Base-by-base conservation (phyloP, 2,888 invertebrate genomes). In the Acanthacorydalis orientalis region DNA sequence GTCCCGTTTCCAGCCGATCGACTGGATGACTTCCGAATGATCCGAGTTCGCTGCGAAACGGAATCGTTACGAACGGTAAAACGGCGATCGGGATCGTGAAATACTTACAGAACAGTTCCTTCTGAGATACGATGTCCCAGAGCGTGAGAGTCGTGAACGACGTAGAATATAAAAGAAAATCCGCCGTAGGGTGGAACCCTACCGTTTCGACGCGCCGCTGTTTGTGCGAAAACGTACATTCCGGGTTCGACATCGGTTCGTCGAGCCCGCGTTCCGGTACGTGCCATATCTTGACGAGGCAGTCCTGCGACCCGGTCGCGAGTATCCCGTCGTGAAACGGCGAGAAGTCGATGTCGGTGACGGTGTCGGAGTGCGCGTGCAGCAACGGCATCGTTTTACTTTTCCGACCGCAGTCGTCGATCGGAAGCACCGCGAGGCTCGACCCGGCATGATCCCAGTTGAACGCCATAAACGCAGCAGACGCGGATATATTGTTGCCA, bases 311-410 rank as follows among this genome's bases (percentile, higher is more conserved):
- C 49, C 91, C 89, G 34, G 95, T 95, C 32, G 90, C 82, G 56
- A 96, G 68, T 43, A 93, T 70, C 35, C 89, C 88, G 70, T 93
- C 92, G 63, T 93, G 90, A 66, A 93, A 95, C 7, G 93, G 93
- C 32, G 93, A 92, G 64, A 96, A 95, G 57, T 87, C 86, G 77
- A 95, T 83, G 64, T 93, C 95, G 37, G 91, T 91, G 35, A 95
- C 88, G 43, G 90, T 87, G 58, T 93, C 95, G 46, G 85, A 76
- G 67, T 89, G 85, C 12, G 83, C 87, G 66, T 88, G 84, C 45
- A 90, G 70, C 51, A 89, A 61, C 6, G 90, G 88, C 83, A 88
- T 86, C 16, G 82, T 81, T 70, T 88, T 87, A 60, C 85, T 84
- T 64, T 89, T 86, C 53, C 92, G 75, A 0, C 93, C 93, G 56